Conservation (phyloP, 2,888 invertebrate genomes). For the Clitarchus hookeri region DNA sequence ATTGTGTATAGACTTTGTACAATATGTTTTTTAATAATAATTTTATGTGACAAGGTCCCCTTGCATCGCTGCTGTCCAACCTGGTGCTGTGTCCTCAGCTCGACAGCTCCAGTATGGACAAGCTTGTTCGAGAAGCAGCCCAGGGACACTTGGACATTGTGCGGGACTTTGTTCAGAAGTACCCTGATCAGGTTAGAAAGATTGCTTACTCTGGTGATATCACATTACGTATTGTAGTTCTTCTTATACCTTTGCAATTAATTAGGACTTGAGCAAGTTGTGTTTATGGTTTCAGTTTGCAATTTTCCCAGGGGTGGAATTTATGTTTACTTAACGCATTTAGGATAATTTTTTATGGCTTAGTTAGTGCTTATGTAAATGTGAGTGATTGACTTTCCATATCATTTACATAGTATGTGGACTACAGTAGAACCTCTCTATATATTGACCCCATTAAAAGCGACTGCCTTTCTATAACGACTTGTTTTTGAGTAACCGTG, state of each 20-base stretch:
- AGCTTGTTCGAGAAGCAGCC: constrained; percentile 70
- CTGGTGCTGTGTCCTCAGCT: constrained; percentile 37
- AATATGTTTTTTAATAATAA: no score
- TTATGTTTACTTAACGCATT: no score
- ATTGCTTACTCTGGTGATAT: not conserved
- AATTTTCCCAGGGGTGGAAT: no score
- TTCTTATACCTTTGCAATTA: constrained; percentile 41
- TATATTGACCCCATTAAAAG: no score
- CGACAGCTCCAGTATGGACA: constrained; percentile 53
- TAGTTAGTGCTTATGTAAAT: no score
- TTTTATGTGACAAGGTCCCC: constrained; percentile 35
- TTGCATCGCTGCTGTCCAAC: constrained; percentile 41
- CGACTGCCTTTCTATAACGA: no score
- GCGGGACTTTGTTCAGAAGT: constrained; percentile 59
- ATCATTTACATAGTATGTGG: no score
- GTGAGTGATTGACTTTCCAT: no score
- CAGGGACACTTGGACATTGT: constrained; percentile 74
- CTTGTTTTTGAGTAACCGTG: no score
- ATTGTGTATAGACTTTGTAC: no score
- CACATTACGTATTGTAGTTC: not conserved
- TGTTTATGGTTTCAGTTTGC: constrained; percentile 29
- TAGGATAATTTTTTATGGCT: no score
- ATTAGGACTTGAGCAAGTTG: not conserved
- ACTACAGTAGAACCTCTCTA: no score
- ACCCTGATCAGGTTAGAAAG: constrained; percentile 58